Percentiles rank a stretch among this genome's conserved stretches.
phyloP scores from a whole-genome alignment of 1,140 invertebrate genomes.

The Apis florea region DNA sequence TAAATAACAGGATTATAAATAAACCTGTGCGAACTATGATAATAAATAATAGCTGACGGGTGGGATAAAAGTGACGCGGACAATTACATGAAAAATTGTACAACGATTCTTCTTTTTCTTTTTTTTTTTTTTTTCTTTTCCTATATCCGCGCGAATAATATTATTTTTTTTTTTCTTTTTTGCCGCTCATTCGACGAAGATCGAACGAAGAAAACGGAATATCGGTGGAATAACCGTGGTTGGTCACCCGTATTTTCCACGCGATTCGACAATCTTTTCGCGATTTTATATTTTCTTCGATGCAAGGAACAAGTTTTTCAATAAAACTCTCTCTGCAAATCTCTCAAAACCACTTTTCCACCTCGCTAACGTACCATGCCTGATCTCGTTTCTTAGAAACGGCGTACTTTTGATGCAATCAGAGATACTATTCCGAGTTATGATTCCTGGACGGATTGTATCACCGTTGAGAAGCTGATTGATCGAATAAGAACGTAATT shows the following conservation, averaged over 20 bases:
- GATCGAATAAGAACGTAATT: background rate
- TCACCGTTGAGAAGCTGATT: no score
- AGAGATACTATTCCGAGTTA: conserved; percentile 38
- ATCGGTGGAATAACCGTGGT: background rate
- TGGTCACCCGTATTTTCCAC: conserved; percentile 6
- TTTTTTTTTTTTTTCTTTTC: accelerated
- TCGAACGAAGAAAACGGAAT: background rate
- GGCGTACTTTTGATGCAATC: conserved; percentile 37
- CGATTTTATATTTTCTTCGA: conserved; percentile 36
- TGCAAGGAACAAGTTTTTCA: conserved; percentile 3
- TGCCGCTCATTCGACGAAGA: background rate
- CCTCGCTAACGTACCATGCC: conserved; percentile 44
- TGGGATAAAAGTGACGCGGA: conserved; percentile 1
- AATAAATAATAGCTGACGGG: conserved; percentile 26
- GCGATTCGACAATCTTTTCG: conserved; percentile 2
- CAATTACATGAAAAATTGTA: conserved; percentile 13
- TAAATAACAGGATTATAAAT: conserved; percentile 35
- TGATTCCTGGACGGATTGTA: conserved; percentile 4
- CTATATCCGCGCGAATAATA: background rate
- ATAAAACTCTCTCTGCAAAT: conserved; percentile 38
- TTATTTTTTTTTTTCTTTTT: background rate
- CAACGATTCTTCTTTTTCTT: background rate
- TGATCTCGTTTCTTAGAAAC: conserved; percentile 49
- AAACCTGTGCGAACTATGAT: background rate
- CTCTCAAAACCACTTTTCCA: conserved; percentile 57